Conservation (phyloP, 2,113 vertebrate genomes). For the Synodontis membranacea region DNA sequence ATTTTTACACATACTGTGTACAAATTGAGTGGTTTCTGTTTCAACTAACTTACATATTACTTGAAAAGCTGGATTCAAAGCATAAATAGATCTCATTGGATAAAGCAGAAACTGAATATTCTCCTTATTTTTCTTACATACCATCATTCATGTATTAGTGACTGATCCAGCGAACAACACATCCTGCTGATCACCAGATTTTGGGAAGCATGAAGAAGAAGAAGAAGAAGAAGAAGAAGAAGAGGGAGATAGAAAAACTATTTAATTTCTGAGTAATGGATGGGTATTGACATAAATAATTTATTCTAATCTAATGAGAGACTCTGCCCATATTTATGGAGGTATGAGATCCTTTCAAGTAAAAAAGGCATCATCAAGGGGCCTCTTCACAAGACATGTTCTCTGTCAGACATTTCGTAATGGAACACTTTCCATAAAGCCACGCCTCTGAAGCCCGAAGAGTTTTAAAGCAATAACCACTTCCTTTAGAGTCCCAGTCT, state of each 20-base stretch:
- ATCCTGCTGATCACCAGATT: not conserved
- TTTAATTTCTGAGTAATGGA: not conserved
- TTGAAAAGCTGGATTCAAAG: not conserved
- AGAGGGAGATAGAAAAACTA: not conserved
- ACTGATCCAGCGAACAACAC: not conserved
- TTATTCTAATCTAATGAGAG: not conserved
- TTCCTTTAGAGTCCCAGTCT: not conserved
- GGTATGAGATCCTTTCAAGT: not conserved
- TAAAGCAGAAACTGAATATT: not conserved
- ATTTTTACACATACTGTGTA: not conserved
- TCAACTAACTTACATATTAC: not conserved
- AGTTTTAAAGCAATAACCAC: constrained; percentile 11
- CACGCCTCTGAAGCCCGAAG: constrained; percentile 35
- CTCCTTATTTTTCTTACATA: not conserved
- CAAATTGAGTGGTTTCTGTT: not conserved
- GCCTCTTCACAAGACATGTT: constrained; percentile 20
- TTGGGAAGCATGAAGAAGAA: not conserved
- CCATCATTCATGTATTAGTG: not conserved
- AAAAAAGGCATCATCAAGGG: too few relatives aligned
- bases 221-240: not conserved
- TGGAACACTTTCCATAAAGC: constrained; percentile 15
- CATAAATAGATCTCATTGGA: not conserved
- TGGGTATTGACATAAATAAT: not conserved
- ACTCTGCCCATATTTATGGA: not conserved
- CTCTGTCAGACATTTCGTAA: constrained; percentile 29